Conservation (phyloP, 2,888 invertebrate genomes). For the Pecten maximus region DNA sequence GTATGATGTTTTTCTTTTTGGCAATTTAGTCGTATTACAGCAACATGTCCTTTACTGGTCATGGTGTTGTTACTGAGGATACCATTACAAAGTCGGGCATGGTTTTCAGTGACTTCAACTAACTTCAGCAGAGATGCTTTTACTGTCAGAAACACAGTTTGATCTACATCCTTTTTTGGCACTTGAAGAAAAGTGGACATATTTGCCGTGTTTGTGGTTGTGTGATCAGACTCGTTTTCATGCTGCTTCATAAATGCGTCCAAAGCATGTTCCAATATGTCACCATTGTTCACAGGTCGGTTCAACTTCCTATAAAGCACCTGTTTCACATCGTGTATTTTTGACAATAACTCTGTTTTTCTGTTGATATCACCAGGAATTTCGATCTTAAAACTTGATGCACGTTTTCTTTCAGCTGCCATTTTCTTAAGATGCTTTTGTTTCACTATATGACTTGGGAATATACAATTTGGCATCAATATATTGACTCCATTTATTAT, state of each 20-base stretch:
- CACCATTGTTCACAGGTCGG: neutral
- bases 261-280: neutral
- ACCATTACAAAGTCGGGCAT: constrained; percentile 34
- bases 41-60: constrained; percentile 38
- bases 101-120: constrained; percentile 33
- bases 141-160: neutral
- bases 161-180: neutral
- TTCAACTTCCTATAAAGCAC: neutral
- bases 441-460: no score
- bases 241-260: no score
- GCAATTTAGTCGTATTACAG: constrained; percentile 26
- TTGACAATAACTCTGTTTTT: constrained; percentile 23
- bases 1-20: neutral
- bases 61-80: neutral
- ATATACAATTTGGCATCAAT: no score
- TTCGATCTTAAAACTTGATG: constrained; percentile 23
- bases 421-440: no score
- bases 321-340: constrained; percentile 2
- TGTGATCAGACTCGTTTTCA: no score
- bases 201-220: neutral
- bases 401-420: neutral
- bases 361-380: neutral
- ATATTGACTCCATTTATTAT: no score
- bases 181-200: neutral
- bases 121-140: neutral